Percentiles rank a stretch among this genome's conserved stretches.
Evolutionary conservation across 2,797 vertebrate species (phyloP).

Genomic region (Phalanger gymnotis): DNA sequence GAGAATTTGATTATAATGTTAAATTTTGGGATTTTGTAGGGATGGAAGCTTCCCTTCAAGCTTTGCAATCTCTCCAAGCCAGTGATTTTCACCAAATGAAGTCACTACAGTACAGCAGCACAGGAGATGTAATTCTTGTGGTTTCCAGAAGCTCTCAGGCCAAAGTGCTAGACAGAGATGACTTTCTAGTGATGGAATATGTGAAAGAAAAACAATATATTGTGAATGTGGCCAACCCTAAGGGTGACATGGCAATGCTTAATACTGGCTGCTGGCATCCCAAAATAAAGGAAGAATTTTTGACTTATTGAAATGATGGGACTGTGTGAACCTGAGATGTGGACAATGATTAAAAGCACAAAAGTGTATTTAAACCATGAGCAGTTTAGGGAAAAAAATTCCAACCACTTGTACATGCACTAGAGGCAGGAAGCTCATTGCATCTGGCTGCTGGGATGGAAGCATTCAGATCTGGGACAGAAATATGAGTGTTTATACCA

Average conservation of each 20-base stretch:
- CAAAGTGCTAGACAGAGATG: conserved; percentile 97
- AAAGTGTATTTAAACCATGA: conserved; percentile 94
- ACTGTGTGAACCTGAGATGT: conserved; percentile 97
- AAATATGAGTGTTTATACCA: conserved; percentile 96
- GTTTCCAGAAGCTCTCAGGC: conserved; percentile 96
- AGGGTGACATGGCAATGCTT: conserved; percentile 98
- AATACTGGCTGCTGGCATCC: conserved; percentile 98
- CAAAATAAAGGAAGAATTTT: conserved; percentile 97
- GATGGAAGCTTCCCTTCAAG: conserved; percentile 95
- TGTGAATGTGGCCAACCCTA: conserved; percentile 97
- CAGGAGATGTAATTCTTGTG: conserved; percentile 95
- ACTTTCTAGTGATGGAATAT: conserved; percentile 97
- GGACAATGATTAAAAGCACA: conserved; percentile 95
- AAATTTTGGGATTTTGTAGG: conserved; percentile 99
- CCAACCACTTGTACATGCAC: conserved; percentile 95
- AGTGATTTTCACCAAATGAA: conserved; percentile 98
- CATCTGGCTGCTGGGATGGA: conserved; percentile 95
- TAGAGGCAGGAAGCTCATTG: conserved; percentile 94
- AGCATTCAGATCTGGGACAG: conserved; percentile 98
- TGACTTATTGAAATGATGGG: conserved; percentile 98
- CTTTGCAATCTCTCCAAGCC: conserved; percentile 95
- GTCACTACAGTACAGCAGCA: conserved; percentile 95
- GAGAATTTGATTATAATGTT: conserved; percentile 95
- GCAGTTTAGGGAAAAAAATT: conserved; percentile 93
- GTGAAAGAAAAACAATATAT: conserved; percentile 98